Evolutionary conservation across 30 jellyfish, hydroid and myxozoan species (phyloP).

Genomic region (Chrysaora quinquecirrha): DNA sequence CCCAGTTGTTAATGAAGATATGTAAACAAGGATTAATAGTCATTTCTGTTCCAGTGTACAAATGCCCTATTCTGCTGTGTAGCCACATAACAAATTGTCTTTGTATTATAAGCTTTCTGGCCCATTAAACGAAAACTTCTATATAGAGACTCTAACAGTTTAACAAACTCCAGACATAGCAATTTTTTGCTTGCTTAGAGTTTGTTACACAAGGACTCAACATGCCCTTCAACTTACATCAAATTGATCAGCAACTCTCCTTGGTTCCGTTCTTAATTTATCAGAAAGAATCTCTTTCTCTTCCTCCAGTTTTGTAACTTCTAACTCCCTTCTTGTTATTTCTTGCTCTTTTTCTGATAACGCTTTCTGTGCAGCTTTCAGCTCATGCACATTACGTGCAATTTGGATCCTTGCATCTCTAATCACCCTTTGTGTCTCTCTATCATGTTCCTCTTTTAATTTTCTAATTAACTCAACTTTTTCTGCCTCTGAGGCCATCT

Average conservation of each 20-base stretch:
- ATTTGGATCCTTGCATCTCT: slow-evolving; percentile 87
- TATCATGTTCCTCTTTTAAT: slow-evolving; percentile 84
- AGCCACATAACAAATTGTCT: too few relatives aligned
- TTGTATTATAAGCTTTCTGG: too few relatives aligned
- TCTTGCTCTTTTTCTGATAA: slow-evolving; percentile 76
- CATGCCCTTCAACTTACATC: slow-evolving; percentile 1
- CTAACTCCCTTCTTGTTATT: slow-evolving; percentile 54
- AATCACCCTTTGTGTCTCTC: slow-evolving; percentile 67
- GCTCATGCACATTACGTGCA: slow-evolving; percentile 77
- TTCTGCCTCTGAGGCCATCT: slow-evolving; percentile 64
- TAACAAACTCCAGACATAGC: too few relatives aligned
- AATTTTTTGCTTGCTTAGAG: too few relatives aligned
- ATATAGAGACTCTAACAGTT: too few relatives aligned
- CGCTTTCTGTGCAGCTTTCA: slow-evolving; percentile 72
- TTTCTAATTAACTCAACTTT: slow-evolving; percentile 72
- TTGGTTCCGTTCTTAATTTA: slow-evolving; percentile 25
- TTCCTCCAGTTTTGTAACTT: slow-evolving; percentile 50
- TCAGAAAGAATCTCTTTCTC: slow-evolving; percentile 65
- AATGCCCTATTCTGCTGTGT: too few relatives aligned
- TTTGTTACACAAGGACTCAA: too few relatives aligned
- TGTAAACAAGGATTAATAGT: too few relatives aligned
- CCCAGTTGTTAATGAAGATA: too few relatives aligned
- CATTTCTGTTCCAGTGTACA: too few relatives aligned
- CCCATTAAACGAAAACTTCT: too few relatives aligned
- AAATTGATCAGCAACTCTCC: slow-evolving; percentile 17